phyloP scores from a whole-genome alignment of 2,797 vertebrate species.

The Pantherophis alleghaniensis region DNA sequence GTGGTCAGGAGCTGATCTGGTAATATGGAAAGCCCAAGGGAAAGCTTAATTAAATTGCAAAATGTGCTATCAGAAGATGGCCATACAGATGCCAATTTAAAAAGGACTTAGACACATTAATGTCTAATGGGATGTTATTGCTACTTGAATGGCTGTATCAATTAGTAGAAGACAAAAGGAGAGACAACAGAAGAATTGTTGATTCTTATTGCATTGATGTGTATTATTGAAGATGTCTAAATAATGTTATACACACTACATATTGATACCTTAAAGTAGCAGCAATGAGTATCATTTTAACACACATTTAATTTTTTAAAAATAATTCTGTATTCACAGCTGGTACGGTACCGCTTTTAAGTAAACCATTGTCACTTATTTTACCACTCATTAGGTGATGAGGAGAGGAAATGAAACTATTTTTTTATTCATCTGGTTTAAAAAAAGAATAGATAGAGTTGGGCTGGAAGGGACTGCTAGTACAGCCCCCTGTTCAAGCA shows the following conservation, averaged over 20 bases:
- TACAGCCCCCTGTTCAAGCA: too few relatives aligned
- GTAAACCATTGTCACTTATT: neutral
- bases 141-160: neutral
- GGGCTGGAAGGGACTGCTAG: too few relatives aligned
- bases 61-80: neutral
- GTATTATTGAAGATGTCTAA: neutral
- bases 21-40: too few relatives aligned
- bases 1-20: too few relatives aligned
- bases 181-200: neutral
- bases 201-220: neutral
- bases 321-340: neutral
- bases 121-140: neutral
- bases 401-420: constrained; percentile 57
- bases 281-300: neutral
- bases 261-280: neutral
- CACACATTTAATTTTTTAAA: neutral
- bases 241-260: neutral
- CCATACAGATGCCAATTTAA: neutral
- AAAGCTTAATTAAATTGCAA: too few relatives aligned
- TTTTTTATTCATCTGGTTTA: constrained; percentile 45
- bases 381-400: constrained; percentile 39
- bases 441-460: neutral
- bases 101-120: neutral
- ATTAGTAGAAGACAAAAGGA: neutral
- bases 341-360: neutral